Percentiles rank a stretch among this genome's conserved stretches.
Evolutionary conservation across 2,113 vertebrate genomes (phyloP).

Genomic region (Isurus oxyrinchus): DNA sequence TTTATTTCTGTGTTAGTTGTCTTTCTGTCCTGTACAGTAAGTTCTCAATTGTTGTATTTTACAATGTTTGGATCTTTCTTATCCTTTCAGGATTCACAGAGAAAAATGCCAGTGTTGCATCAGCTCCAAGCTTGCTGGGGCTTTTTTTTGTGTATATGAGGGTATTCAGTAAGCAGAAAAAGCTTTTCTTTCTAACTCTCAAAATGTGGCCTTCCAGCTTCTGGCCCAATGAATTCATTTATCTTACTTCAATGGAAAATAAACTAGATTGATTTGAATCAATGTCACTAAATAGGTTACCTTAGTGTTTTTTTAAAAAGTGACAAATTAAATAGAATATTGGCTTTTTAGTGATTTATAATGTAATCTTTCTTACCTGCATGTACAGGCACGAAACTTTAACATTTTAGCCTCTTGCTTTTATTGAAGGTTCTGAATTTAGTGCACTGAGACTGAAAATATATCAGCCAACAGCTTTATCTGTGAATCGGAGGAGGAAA

Average conservation of each 20-base stretch:
- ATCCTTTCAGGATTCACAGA: background rate
- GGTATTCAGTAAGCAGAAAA: background rate
- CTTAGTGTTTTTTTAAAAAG: background rate
- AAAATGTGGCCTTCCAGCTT: background rate
- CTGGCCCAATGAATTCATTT: background rate
- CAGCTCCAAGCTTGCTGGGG: background rate
- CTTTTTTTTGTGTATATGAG: background rate
- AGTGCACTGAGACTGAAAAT: background rate
- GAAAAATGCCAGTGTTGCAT: too few relatives aligned
- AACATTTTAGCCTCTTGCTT: background rate
- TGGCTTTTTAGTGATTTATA: background rate
- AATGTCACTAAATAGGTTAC: background rate
- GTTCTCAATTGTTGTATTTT: background rate
- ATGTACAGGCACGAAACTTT: background rate
- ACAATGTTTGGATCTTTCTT: background rate
- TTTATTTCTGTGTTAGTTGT: background rate
- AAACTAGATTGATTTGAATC: slow-evolving; percentile 14
- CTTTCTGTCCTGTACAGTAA: background rate
- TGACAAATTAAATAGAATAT: background rate
- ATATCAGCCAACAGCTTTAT: background rate
- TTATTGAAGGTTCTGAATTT: background rate
- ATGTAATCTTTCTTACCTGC: background rate
- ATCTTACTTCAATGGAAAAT: background rate
- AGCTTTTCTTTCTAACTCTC: background rate
- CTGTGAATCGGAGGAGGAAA: background rate